phyloP scores from a whole-genome alignment of 2,113 vertebrate genomes.

The Platichthys stellatus region DNA sequence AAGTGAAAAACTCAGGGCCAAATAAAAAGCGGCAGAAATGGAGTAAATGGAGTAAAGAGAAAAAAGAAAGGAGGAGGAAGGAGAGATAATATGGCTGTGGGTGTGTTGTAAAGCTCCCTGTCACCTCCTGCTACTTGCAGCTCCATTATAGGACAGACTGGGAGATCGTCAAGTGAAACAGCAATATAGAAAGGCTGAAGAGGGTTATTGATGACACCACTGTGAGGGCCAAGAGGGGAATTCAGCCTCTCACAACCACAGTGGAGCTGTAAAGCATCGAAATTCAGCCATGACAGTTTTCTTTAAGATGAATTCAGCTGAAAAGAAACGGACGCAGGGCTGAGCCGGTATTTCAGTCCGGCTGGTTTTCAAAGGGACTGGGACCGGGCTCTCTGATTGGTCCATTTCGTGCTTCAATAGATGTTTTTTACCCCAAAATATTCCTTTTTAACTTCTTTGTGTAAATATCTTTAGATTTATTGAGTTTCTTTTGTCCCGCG shows the following conservation, averaged over 20 bases:
- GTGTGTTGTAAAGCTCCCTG: conserved; percentile 34
- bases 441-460: neutral
- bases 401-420: too few relatives aligned
- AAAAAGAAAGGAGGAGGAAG: conserved; percentile 13
- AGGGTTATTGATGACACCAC: conserved; percentile 51
- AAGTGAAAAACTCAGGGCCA: conserved; percentile 22
- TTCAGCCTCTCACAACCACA: conserved; percentile 9
- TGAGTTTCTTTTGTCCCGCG: conserved; percentile 12
- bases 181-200: conserved; percentile 50
- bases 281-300: neutral
- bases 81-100: conserved; percentile 24
- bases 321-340: neutral
- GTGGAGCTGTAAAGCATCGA: too few relatives aligned
- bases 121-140: conserved; percentile 19
- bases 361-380: too few relatives aligned
- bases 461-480: neutral
- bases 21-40: conserved; percentile 32
- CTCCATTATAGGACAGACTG: conserved; percentile 38
- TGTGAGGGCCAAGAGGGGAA: conserved; percentile 26
- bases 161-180: conserved; percentile 37
- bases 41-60: neutral
- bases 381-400: too few relatives aligned
- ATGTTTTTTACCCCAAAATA: neutral
- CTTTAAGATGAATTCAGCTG: neutral
- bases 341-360: too few relatives aligned